Conservation (phyloP, 2,797 vertebrate species). For the Sebastolobus altivelis region DNA sequence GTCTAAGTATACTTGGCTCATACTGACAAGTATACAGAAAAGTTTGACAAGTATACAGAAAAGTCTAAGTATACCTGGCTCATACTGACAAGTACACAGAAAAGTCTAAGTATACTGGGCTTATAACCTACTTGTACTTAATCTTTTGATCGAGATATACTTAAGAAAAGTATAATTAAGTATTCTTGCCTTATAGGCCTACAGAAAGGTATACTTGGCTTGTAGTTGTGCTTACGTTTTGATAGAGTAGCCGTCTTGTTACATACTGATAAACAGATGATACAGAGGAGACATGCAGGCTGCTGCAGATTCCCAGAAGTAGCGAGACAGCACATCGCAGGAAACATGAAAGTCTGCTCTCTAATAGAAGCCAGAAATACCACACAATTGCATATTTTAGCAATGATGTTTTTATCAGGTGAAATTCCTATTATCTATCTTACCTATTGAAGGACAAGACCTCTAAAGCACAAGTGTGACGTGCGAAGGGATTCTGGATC, state of each 20-base stretch:
- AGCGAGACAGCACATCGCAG: neutral
- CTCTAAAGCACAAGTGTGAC: neutral
- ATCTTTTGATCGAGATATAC: no score
- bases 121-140: no score
- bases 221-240: no score
- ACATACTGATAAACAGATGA: conserved; percentile 23
- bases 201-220: no score
- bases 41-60: no score
- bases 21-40: no score
- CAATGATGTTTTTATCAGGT: neutral
- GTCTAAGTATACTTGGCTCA: no score
- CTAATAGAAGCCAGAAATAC: neutral
- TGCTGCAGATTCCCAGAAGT: conserved; percentile 18
- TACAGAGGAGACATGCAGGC: conserved; percentile 13
- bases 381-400: neutral
- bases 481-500: neutral
- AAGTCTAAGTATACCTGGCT: no score
- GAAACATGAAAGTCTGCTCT: neutral
- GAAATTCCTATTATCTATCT: neutral
- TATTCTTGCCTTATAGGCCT: no score
- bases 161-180: no score
- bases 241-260: conserved; percentile 11
- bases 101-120: no score
- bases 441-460: neutral
- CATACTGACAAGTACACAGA: no score